A percentile compares a stretch with the other conserved stretches of the same genome.
These are phyloP conservation scores for Coleophora deauratella DNA, from an alignment of 2,888 invertebrate species.

Conservation along the genomic window DNA sequence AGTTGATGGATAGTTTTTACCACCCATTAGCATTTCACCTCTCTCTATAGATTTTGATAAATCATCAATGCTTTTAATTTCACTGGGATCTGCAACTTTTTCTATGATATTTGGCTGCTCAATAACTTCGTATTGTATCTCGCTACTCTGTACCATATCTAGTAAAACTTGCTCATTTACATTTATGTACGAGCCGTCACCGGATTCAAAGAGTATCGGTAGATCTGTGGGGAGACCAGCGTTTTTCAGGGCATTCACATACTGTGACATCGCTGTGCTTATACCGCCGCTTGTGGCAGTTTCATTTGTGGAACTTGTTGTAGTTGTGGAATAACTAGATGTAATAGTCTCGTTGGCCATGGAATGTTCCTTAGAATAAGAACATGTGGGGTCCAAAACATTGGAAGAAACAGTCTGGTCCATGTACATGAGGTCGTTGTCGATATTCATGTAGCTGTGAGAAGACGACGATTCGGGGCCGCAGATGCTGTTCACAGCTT, in stretches of 20 bases:
- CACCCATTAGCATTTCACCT: constrained; percentile 54
- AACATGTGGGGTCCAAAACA: constrained; percentile 41
- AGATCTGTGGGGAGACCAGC: constrained; percentile 62
- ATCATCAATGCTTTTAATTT: constrained; percentile 68
- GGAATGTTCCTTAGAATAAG: constrained; percentile 42
- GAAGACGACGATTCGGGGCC: constrained; percentile 43
- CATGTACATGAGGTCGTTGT: constrained; percentile 60
- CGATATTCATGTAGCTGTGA: constrained; percentile 50
- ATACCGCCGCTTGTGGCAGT: constrained; percentile 39
- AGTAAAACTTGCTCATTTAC: constrained; percentile 77
- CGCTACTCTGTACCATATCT: constrained; percentile 69
- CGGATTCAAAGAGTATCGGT: constrained; percentile 77
- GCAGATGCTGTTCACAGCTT: constrained; percentile 64
- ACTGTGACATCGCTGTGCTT: constrained; percentile 62
- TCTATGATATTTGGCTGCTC: constrained; percentile 70
- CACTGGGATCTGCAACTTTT: constrained; percentile 61
- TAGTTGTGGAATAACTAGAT: constrained; percentile 38
- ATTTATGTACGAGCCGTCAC: constrained; percentile 77
- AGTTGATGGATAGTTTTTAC: constrained; percentile 37
- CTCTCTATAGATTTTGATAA: constrained; percentile 64
- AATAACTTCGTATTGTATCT: constrained; percentile 68
- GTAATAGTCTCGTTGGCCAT: constrained; percentile 46
- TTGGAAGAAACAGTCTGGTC: constrained; percentile 50
- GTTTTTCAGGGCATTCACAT: constrained; percentile 62
- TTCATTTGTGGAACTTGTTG: constrained; percentile 33